Evolutionary conservation across 2,113 vertebrate species (phyloP).

Genomic region (Elaphurus davidianus): DNA sequence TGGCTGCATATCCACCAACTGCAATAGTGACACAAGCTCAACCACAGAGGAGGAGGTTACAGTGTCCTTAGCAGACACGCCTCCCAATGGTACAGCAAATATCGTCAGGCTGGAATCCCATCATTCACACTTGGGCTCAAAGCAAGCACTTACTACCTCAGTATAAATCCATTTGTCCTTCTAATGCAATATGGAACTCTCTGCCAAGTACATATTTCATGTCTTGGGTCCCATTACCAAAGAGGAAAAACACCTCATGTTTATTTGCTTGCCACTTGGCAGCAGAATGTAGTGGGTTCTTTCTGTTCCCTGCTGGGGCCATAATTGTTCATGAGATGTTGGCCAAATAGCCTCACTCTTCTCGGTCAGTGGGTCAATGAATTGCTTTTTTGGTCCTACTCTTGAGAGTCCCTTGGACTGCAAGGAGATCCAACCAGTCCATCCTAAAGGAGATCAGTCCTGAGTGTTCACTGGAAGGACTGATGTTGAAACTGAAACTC

Average conservation of each 20-base stretch:
- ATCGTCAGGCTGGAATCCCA: neutral
- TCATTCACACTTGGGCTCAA: neutral
- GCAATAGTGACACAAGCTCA: neutral
- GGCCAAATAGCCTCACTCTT: neutral
- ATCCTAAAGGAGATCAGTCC: neutral
- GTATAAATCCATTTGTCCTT: constrained; percentile 26
- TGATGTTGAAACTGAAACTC: neutral
- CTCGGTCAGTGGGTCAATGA: neutral
- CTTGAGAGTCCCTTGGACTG: neutral
- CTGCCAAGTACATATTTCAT: constrained; percentile 38
- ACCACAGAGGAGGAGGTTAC: neutral
- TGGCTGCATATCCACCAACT: neutral
- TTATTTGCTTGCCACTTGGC: neutral
- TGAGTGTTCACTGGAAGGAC: neutral
- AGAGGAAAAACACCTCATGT: neutral
- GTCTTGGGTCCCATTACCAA: constrained; percentile 15
- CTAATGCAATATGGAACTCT: neutral
- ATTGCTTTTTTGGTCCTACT: neutral
- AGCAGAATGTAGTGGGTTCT: neutral
- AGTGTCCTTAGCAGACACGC: neutral
- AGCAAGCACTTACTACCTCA: neutral
- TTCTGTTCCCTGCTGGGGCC: neutral
- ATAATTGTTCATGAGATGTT: neutral
- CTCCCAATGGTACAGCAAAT: neutral
- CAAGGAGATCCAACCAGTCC: neutral